A percentile compares a stretch with the other conserved stretches of the same genome.
Conservation (phyloP, 2,797 vertebrate species). For the Hyperoplus lanceolatus region DNA sequence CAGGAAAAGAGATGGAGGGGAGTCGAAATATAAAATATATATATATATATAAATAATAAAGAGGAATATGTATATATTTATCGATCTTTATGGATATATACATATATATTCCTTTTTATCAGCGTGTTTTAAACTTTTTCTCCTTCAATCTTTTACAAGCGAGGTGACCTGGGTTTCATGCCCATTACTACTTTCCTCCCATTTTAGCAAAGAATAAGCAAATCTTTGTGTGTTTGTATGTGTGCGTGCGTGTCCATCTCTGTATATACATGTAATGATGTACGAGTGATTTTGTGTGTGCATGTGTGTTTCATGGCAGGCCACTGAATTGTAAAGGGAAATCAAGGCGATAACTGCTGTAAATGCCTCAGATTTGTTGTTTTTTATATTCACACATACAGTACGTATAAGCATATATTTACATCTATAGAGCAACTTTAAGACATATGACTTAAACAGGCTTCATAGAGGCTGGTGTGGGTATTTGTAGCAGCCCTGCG, state of each 20-base stretch:
- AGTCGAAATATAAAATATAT: slow-evolving; percentile 82
- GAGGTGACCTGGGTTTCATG: slow-evolving; percentile 89
- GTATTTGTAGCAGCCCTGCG: slow-evolving; percentile 78
- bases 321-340: slow-evolving; percentile 93
- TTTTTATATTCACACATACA: slow-evolving; percentile 87
- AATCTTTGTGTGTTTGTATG: slow-evolving; percentile 74
- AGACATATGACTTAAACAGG: slow-evolving; percentile 79
- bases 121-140: slow-evolving; percentile 91
- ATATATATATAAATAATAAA: slow-evolving; percentile 79
- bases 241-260: slow-evolving; percentile 51
- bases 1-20: slow-evolving; percentile 71
- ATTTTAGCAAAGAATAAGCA: slow-evolving; percentile 78
- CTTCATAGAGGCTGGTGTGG: slow-evolving; percentile 76
- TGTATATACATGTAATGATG: slow-evolving; percentile 74
- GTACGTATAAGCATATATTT: slow-evolving; percentile 87
- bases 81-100: slow-evolving; percentile 33
- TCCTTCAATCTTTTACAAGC: slow-evolving; percentile 90
- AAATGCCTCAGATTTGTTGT: slow-evolving; percentile 92
- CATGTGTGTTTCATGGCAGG: slow-evolving; percentile 83
- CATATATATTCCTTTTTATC: slow-evolving; percentile 83
- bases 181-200: slow-evolving; percentile 86
- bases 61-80: slow-evolving; percentile 12
- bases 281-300: slow-evolving; percentile 52
- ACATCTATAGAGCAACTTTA: slow-evolving; percentile 86
- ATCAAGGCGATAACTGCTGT: slow-evolving; percentile 94